Conservation (phyloP, 2,888 invertebrate genomes). For the Lithophane semibrunnea region DNA sequence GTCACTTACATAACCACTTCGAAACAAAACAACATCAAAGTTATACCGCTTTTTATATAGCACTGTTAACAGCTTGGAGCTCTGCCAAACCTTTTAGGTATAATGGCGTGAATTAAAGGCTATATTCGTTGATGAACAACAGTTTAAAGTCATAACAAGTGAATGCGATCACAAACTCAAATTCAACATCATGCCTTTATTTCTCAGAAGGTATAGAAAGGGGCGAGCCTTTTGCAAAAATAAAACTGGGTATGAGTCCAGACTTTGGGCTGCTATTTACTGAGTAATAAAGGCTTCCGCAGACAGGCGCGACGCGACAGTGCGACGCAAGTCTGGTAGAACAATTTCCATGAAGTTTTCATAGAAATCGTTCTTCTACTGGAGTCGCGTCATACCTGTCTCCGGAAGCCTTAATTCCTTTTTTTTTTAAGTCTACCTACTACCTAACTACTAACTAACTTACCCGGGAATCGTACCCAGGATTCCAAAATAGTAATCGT, state of each 20-base stretch:
- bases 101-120: conserved; percentile 44
- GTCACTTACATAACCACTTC: conserved; percentile 8
- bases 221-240: too few relatives aligned
- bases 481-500: too few relatives aligned
- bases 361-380: too few relatives aligned
- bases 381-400: too few relatives aligned
- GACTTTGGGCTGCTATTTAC: too few relatives aligned
- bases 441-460: neutral
- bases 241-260: too few relatives aligned
- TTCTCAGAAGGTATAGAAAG: neutral
- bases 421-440: too few relatives aligned
- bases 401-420: too few relatives aligned
- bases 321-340: too few relatives aligned
- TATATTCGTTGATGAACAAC: conserved; percentile 23
- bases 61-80: conserved; percentile 43
- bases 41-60: conserved; percentile 3
- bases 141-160: conserved; percentile 10
- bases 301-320: too few relatives aligned
- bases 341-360: too few relatives aligned
- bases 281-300: too few relatives aligned
- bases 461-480: neutral
- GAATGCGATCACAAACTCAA: neutral
- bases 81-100: conserved; percentile 47
- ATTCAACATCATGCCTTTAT: neutral
- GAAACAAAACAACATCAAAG: conserved; percentile 18